Conservation (phyloP, 2,888 invertebrate species). For the Serripes groenlandicus region DNA sequence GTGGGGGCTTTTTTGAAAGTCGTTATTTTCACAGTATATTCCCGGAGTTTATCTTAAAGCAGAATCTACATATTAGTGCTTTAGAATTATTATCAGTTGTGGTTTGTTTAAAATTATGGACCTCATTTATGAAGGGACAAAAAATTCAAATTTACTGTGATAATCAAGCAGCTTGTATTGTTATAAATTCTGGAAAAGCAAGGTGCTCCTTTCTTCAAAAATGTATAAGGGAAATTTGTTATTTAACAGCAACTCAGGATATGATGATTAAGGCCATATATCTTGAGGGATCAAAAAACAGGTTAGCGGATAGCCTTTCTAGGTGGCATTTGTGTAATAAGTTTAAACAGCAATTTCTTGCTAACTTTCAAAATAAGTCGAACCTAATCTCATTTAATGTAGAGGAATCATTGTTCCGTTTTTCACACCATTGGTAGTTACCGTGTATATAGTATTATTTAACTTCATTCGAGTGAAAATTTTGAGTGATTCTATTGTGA, state of each 20-base stretch:
- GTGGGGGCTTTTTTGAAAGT: conserved; percentile 15
- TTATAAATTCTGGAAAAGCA: conserved; percentile 9
- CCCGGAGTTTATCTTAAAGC: conserved; percentile 18
- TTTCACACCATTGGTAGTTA: too few relatives aligned
- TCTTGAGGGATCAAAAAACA: neutral
- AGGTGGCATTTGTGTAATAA: neutral
- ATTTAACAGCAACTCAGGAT: neutral
- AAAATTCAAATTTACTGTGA: conserved; percentile 12
- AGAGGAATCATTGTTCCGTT: too few relatives aligned
- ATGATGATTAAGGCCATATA: neutral
- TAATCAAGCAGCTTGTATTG: conserved; percentile 11
- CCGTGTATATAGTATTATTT: too few relatives aligned
- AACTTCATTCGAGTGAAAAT: too few relatives aligned
- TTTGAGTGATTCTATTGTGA: too few relatives aligned
- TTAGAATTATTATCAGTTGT: conserved; percentile 45
- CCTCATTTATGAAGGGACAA: neutral
- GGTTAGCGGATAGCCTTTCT: conserved; percentile 1
- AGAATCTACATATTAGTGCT: conserved; percentile 29
- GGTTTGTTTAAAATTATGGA: conserved; percentile 34
- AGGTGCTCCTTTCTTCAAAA: neutral
- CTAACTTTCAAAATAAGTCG: too few relatives aligned
- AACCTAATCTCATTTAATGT: too few relatives aligned
- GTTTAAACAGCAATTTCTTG: neutral
- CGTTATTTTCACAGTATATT: conserved; percentile 24
- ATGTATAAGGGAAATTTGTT: conserved; percentile 26